phyloP scores from a whole-genome alignment of 2,113 vertebrate species.

The Osmerus eperlanus region DNA sequence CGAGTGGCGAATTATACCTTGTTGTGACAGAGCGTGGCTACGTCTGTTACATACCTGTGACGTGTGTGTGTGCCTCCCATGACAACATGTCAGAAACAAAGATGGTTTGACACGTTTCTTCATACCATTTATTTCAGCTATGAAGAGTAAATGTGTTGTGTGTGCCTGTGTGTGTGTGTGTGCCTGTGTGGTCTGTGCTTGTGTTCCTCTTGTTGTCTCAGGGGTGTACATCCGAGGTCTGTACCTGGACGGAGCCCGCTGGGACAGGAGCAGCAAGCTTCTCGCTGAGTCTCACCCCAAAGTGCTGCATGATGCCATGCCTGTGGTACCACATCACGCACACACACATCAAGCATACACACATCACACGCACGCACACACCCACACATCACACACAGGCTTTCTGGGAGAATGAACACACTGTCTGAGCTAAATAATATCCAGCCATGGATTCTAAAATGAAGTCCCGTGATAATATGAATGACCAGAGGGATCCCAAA shows the following conservation, averaged over 20 bases:
- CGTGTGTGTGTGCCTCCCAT: constrained; percentile 12
- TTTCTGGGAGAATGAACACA: neutral
- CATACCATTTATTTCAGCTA: too few species aligned
- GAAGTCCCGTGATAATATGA: neutral
- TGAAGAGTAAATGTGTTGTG: constrained; percentile 1
- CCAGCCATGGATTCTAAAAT: neutral
- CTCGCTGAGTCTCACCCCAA: constrained; percentile 84
- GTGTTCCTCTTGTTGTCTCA: constrained; percentile 44
- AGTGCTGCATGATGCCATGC: constrained; percentile 83
- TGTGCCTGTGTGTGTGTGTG: too few species aligned
- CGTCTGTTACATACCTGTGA: too few species aligned
- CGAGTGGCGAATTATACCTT: too few species aligned
- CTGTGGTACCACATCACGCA: constrained; percentile 70
- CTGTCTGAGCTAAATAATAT: neutral
- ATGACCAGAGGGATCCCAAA: constrained; percentile 5
- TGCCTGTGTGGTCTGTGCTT: constrained; percentile 14
- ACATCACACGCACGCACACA: constrained; percentile 7
- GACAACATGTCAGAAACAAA: too few species aligned
- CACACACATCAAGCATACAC: constrained; percentile 1
- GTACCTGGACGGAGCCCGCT: constrained; percentile 86
- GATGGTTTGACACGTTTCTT: too few species aligned
- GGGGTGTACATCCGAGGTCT: constrained; percentile 83
- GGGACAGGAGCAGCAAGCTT: constrained; percentile 79
- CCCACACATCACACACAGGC: constrained; percentile 1
- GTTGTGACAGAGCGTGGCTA: too few species aligned